Evolutionary conservation across 2,113 vertebrate genomes (phyloP).

Genomic region (Sinosuthora webbiana): DNA sequence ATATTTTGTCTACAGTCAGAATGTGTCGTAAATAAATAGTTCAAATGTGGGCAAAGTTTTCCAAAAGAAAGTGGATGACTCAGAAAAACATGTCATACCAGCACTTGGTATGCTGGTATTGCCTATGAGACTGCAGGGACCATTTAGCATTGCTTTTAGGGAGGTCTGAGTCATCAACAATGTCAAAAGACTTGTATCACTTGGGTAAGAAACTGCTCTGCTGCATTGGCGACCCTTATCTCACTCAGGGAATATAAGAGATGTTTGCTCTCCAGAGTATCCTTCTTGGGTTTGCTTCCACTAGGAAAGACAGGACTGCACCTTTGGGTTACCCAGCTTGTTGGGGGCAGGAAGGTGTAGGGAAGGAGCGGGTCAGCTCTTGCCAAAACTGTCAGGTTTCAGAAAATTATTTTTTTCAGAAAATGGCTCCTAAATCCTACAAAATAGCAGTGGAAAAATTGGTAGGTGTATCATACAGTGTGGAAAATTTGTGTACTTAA

Average conservation of each 20-base stretch:
- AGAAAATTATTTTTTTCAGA: neutral
- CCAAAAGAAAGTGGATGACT: neutral
- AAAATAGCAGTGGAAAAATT: neutral
- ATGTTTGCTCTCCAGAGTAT: neutral
- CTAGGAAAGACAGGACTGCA: neutral
- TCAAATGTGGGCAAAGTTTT: neutral
- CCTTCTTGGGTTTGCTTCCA: neutral
- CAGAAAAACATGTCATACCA: neutral
- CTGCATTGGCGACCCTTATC: neutral
- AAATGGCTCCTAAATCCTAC: neutral
- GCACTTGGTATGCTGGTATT: neutral
- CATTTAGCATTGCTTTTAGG: neutral
- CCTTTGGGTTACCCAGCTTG: neutral
- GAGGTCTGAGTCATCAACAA: neutral
- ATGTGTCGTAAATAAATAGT: neutral
- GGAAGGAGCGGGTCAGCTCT: neutral
- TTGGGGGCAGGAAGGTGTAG: neutral
- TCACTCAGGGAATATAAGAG: neutral
- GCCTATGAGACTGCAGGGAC: neutral
- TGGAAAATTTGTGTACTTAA: constrained; percentile 26
- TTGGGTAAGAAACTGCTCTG: neutral
- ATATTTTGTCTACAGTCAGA: neutral
- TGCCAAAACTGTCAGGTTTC: neutral
- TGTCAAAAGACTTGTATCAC: neutral
- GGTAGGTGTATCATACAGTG: neutral